phyloP scores from a whole-genome alignment of 2,888 invertebrate species.

The Pterostichus madidus region DNA sequence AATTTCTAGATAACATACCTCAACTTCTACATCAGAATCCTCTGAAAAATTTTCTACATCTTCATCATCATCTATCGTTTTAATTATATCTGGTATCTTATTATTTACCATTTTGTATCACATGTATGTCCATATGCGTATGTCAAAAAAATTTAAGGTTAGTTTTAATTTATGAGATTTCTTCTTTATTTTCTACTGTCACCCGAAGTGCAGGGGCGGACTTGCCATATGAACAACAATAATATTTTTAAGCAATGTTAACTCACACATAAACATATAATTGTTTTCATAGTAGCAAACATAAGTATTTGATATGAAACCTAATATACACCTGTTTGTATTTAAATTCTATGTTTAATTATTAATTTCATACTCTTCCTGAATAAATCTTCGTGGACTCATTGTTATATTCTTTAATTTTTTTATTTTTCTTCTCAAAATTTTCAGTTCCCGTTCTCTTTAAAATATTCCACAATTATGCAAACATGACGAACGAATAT shows the following conservation, averaged over 20 bases:
- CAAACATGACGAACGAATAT: background rate
- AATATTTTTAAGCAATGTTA: background rate
- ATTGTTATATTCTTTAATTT: too few relatives aligned
- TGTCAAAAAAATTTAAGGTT: slow-evolving; percentile 16
- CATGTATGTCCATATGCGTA: slow-evolving; percentile 8
- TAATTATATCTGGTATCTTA: slow-evolving; percentile 79
- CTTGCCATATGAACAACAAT: background rate
- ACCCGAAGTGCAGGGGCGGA: background rate
- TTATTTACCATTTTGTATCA: slow-evolving; percentile 57
- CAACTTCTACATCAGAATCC: slow-evolving; percentile 89
- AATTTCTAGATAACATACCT: slow-evolving; percentile 79
- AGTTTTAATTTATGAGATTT: background rate
- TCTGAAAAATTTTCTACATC: slow-evolving; percentile 89
- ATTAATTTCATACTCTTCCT: too few relatives aligned
- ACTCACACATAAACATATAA: background rate
- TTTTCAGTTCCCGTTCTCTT: too few relatives aligned
- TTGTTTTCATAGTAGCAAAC: background rate
- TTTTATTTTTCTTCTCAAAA: too few relatives aligned
- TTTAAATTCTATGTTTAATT: background rate
- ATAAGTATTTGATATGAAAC: too few relatives aligned
- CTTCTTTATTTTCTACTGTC: slow-evolving; percentile 10
- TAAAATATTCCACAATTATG: background rate
- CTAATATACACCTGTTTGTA: background rate
- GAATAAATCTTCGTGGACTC: too few relatives aligned
- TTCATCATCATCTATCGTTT: slow-evolving; percentile 91